These are phyloP conservation scores for Catocala nupta DNA, from an alignment of 2,888 invertebrate genomes.

Conservation along the genomic window DNA sequence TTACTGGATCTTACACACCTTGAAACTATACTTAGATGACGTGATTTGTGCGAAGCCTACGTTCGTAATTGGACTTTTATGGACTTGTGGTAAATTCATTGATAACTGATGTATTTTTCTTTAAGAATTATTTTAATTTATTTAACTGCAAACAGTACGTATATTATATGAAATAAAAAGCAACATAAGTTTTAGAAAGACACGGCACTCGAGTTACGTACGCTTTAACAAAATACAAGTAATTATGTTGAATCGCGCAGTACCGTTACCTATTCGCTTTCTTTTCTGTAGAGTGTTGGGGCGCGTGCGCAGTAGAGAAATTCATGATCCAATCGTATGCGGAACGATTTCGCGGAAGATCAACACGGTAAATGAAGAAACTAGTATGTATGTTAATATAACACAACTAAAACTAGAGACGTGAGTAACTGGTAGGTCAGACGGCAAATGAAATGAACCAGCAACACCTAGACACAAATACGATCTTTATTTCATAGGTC, in stretches of 20 bases:
- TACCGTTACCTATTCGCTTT: conserved; percentile 82
- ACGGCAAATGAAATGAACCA: no score
- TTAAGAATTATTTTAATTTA: no score
- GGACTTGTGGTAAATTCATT: no score
- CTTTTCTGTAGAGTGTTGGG: conserved; percentile 65
- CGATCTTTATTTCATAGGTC: no score
- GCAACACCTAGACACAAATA: no score
- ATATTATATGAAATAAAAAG: no score
- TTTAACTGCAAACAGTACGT: no score
- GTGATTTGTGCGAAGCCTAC: conserved; percentile 45
- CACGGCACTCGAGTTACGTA: conserved; percentile 33
- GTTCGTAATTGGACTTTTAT: conserved; percentile 21
- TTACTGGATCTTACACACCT: conserved; percentile 28
- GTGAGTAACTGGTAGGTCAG: not conserved
- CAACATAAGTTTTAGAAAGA: not conserved
- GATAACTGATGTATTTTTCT: no score
- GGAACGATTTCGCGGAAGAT: conserved; percentile 59
- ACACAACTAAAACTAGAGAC: conserved; percentile 16
- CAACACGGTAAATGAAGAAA: conserved; percentile 42
- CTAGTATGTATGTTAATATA: conserved; percentile 30
- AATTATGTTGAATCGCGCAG: conserved; percentile 64
- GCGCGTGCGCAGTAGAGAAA: conserved; percentile 62
- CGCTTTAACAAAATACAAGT: conserved; percentile 53
- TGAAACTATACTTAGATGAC: conserved; percentile 37
- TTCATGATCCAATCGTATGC: conserved; percentile 57